Conservation (phyloP, 2,888 invertebrate species). For the Dorcus parallelipipedus region DNA sequence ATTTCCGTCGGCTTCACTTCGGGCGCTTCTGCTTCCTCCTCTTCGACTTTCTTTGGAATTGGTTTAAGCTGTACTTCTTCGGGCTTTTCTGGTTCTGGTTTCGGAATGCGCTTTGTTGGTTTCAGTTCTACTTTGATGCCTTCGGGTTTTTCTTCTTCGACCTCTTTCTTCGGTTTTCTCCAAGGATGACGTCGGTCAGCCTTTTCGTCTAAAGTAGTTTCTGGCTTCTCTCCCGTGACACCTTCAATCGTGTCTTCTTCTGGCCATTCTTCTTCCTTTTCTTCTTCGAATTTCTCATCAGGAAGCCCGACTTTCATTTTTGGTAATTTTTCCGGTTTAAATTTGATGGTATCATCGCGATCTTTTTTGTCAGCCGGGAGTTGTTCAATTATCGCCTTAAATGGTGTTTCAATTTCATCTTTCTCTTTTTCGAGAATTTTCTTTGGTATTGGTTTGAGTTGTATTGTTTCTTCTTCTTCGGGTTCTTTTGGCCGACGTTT, state of each 20-base stretch:
- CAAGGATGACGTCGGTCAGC: too few species aligned
- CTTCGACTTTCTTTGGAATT: conserved; percentile 25
- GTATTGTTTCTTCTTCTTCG: conserved; percentile 49
- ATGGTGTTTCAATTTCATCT: conserved; percentile 30
- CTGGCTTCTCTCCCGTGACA: conserved; percentile 35
- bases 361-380: conserved; percentile 30
- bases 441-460: conserved; percentile 49
- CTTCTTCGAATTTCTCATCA: conserved; percentile 13
- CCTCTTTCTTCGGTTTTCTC: conserved; percentile 6
- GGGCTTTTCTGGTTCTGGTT: conserved; percentile 23
- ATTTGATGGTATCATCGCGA: conserved; percentile 26
- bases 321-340: conserved; percentile 35
- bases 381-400: conserved; percentile 34
- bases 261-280: conserved; percentile 7
- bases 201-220: conserved; percentile 12
- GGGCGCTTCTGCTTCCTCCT: conserved; percentile 12
- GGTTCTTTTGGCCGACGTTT: conserved; percentile 38
- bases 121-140: conserved; percentile 18
- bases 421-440: conserved; percentile 27
- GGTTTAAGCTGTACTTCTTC: conserved; percentile 29
- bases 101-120: conserved; percentile 20
- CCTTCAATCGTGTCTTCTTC: conserved; percentile 23
- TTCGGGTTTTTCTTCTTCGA: conserved; percentile 5
- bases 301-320: conserved; percentile 1
- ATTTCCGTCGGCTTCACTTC: too few species aligned